These are phyloP conservation scores for Fulica atra DNA, from an alignment of 2,113 vertebrate genomes.

Conservation along the genomic window DNA sequence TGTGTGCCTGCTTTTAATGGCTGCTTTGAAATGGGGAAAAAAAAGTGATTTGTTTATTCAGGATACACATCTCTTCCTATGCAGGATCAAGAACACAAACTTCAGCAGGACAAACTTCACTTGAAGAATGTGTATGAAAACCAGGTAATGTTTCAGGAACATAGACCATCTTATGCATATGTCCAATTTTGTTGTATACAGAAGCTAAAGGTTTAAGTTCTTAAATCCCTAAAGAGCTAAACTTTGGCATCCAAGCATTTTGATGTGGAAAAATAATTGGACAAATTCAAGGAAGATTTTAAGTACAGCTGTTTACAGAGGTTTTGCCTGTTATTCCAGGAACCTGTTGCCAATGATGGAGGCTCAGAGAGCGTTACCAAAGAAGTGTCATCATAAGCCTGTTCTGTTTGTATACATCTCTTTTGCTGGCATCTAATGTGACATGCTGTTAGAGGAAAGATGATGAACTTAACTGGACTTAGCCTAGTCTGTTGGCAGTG, in stretches of 20 bases:
- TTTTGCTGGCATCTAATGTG: not conserved
- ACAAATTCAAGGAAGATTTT: not conserved
- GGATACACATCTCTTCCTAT: conserved; percentile 11
- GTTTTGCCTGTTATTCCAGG: not conserved
- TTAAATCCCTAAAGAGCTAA: not conserved
- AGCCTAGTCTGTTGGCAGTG: not conserved
- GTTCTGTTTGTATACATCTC: not conserved
- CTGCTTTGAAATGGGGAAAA: not conserved
- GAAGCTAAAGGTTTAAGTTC: not conserved
- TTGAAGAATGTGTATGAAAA: conserved; percentile 81
- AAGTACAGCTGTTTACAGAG: not conserved
- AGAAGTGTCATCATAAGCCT: not conserved
- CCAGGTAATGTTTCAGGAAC: conserved; percentile 80
- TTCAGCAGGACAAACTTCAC: conserved; percentile 82
- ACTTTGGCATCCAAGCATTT: not conserved
- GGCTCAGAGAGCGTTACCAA: not conserved
- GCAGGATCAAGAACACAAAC: conserved; percentile 86
- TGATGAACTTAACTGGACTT: not conserved
- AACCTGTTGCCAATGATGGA: not conserved
- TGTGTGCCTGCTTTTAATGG: not conserved
- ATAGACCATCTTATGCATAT: not conserved
- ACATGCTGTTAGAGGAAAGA: not conserved
- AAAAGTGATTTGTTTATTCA: not conserved
- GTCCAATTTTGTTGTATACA: not conserved
- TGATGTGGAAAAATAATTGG: not conserved